phyloP scores from a whole-genome alignment of 2,797 vertebrate species.

The Borostomias antarcticus region DNA sequence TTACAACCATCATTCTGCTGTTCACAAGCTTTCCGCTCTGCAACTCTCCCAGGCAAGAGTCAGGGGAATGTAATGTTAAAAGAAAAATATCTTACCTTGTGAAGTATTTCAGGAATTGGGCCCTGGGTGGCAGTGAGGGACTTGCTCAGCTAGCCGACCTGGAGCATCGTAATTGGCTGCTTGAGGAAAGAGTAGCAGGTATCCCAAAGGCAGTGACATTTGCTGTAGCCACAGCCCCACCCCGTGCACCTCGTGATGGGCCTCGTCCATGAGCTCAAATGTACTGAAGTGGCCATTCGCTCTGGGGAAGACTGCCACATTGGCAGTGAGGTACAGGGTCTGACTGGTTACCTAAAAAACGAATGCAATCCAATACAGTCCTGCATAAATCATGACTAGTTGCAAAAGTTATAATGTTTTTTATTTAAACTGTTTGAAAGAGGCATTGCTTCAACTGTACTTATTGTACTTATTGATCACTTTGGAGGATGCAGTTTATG shows the following conservation, averaged over 20 bases:
- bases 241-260: slow-evolving; percentile 5
- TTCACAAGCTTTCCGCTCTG: slow-evolving; percentile 12
- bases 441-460: too few species aligned
- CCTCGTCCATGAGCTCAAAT: neutral
- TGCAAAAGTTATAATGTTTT: too few species aligned
- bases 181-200: neutral
- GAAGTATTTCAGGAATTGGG: slow-evolving; percentile 9
- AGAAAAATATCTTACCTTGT: neutral
- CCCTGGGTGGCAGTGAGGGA: slow-evolving; percentile 12
- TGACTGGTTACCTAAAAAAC: slow-evolving; percentile 9
- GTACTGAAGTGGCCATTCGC: neutral
- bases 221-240: neutral
- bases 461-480: too few species aligned
- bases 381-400: too few species aligned
- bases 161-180: neutral
- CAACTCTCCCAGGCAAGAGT: slow-evolving; percentile 5
- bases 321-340: slow-evolving; percentile 5
- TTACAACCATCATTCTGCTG: slow-evolving; percentile 4
- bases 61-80: neutral
- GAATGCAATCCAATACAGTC: too few species aligned
- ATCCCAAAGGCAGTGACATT: neutral
- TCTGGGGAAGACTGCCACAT: slow-evolving; percentile 4
- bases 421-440: too few species aligned
- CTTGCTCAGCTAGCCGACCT: neutral
- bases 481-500: too few species aligned